Evolutionary conservation across 2,888 invertebrate species (phyloP), one percentile per base, ranked within the genome.

Genomic region (Ectobius pallidus): DNA sequence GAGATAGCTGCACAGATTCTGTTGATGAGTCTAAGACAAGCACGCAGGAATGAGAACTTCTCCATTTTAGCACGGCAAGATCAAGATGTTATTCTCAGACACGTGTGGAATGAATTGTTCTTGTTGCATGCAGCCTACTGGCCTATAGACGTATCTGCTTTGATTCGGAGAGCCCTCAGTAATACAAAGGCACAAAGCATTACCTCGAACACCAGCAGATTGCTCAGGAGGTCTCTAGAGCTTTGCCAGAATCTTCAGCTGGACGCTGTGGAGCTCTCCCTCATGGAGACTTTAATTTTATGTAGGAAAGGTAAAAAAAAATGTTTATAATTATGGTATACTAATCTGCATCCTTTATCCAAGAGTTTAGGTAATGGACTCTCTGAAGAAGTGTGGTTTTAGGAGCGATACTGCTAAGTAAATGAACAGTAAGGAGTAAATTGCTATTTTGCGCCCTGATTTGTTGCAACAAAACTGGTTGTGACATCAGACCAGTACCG

Each of bases 1-100:
- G 88, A 89, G 81, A 81, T 88, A 49, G 84, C 88, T 4, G 87
- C 88, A 0, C 88, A 89, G 79, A 87, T 90, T 77, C 81, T 90
- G 61, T 81, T 90, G 14, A 82, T 87, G 0, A 84, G 87, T 1
- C 83, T 90, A 65, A 86, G 86, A 58, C 86, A 86, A 75, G 87
- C 87, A 0, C 84, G 88, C 75, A 81, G 80, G n/a, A 88, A 87
- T 76, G 83, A 84, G 30, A 84, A 85, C 52, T 89, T 90, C 77
- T 84, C 85, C 0, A 73, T 82, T 6, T 78, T 89, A 46, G 82
- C 82, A 18, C 78, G 82, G 16, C 75, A 78, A 0, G 86, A 89
- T 32, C 89, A 89, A 78, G 87, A 89, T 77, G 78, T 80, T 2
- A 86, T 90, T 71, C 80, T 90, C n/a, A 82, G 84, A 58, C 82